A percentile compares a stretch with the other conserved stretches of the same genome.
Evolutionary conservation across 2,888 invertebrate species (phyloP).

Genomic region (Stegana nigrithorax): DNA sequence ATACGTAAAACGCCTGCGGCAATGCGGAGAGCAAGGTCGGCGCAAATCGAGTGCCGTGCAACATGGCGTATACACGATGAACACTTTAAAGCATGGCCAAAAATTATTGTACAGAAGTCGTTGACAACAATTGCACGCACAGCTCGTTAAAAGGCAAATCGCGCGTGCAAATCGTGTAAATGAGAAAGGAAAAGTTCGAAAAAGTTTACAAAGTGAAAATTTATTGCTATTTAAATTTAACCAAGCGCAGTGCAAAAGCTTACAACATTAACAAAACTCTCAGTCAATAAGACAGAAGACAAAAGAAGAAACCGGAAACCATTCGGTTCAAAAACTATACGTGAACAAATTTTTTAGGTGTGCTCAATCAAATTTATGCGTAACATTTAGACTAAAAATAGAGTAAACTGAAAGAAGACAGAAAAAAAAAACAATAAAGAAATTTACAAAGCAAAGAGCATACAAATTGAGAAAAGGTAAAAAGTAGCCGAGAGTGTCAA

Average conservation of each 20-base stretch:
- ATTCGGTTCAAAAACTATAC: conserved; percentile 30
- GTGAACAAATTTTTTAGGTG: conserved; percentile 32
- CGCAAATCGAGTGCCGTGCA: not conserved
- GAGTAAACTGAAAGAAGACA: not conserved
- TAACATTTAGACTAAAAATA: conserved; percentile 7
- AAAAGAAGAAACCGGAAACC: not conserved
- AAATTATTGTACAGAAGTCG: not conserved
- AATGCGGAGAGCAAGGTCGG: too few relatives aligned
- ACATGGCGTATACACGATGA: not conserved
- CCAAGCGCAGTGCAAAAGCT: not conserved
- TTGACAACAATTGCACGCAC: too few relatives aligned
- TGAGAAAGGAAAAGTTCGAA: too few relatives aligned
- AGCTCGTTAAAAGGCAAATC: not conserved
- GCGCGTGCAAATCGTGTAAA: not conserved
- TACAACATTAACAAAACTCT: too few relatives aligned
- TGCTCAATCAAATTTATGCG: conserved; percentile 31
- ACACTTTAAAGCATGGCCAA: not conserved
- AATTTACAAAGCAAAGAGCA: not conserved
- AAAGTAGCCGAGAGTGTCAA: too few relatives aligned
- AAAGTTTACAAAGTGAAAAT: too few relatives aligned
- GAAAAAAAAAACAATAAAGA: conserved; percentile 25
- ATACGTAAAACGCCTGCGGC: not conserved
- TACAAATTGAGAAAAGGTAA: not conserved
- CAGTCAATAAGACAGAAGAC: too few relatives aligned
- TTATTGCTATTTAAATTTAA: not conserved